Conservation (phyloP, 30 jellyfish, hydroid and myxozoan genomes). For the Turritopsis rubra region DNA sequence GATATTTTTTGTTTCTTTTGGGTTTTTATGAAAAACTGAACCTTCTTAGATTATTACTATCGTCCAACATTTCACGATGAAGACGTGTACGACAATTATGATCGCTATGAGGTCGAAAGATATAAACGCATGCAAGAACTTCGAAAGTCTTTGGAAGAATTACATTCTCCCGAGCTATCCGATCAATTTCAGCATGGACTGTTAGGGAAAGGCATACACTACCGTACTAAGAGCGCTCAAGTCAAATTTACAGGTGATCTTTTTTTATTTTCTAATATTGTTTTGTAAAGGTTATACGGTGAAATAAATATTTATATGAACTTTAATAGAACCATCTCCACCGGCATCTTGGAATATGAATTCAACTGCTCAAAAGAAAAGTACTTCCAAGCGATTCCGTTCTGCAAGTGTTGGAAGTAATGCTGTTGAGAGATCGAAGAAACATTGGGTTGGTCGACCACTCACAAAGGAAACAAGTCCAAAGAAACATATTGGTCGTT, state of each 20-base stretch:
- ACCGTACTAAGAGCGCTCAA: not conserved
- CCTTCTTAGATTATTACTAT: not conserved
- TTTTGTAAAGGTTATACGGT: too few relatives aligned
- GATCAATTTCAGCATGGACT: not conserved
- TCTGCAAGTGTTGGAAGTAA: slow-evolving; percentile 46
- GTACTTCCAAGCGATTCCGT: slow-evolving; percentile 8
- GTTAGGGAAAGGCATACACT: not conserved
- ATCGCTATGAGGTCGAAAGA: not conserved
- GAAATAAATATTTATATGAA: too few relatives aligned
- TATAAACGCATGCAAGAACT: not conserved
- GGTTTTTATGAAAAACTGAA: too few relatives aligned
- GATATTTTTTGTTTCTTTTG: too few relatives aligned
- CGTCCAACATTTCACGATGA: not conserved
- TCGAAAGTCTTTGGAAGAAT: not conserved
- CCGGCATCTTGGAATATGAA: slow-evolving; percentile 24
- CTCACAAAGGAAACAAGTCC: slow-evolving; percentile 21
- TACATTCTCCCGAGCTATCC: not conserved
- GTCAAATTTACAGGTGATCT: not conserved
- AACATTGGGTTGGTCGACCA: slow-evolving; percentile 42
- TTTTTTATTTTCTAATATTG: too few relatives aligned
- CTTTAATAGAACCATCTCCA: not conserved
- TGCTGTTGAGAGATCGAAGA: slow-evolving; percentile 33
- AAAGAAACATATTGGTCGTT: not conserved
- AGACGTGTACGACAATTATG: not conserved
- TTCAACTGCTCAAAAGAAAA: not conserved